These are phyloP conservation scores for Synanthedon andrenaeformis DNA, from an alignment of 2,888 invertebrate species.

Conservation along the genomic window DNA sequence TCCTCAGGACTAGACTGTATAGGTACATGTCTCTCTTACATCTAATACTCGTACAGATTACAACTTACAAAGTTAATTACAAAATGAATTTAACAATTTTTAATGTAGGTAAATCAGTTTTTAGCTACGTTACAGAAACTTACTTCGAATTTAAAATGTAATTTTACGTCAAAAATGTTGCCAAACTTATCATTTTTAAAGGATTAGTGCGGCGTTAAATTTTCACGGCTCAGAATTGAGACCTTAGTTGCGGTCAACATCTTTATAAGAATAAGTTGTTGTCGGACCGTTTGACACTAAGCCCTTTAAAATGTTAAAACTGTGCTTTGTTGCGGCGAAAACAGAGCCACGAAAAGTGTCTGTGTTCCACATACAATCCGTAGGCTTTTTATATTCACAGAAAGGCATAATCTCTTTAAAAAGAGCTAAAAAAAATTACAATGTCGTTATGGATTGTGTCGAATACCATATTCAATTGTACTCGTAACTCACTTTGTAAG, in stretches of 20 bases:
- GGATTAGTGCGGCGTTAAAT: constrained; percentile 10
- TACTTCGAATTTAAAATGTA: too few relatives aligned
- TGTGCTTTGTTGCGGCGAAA: constrained; percentile 25
- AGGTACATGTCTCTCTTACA: too few relatives aligned
- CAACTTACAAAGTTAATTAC: too few relatives aligned
- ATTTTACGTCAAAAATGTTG: constrained; percentile 2
- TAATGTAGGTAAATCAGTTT: too few relatives aligned
- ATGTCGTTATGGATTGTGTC: neutral
- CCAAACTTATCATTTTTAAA: constrained; percentile 10
- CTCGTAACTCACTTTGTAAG: too few relatives aligned
- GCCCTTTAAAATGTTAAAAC: constrained; percentile 36
- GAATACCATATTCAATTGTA: too few relatives aligned
- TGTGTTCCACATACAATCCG: constrained; percentile 4
- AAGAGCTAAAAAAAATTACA: neutral
- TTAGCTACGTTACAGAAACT: too few relatives aligned
- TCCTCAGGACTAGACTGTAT: too few relatives aligned
- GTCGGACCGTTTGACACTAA: constrained; percentile 25
- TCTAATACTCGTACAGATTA: too few relatives aligned
- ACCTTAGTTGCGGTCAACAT: constrained; percentile 20
- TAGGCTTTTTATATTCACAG: neutral
- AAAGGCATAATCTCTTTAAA: neutral
- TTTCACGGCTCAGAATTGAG: constrained; percentile 10
- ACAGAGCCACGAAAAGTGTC: constrained; percentile 16
- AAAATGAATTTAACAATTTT: too few relatives aligned
- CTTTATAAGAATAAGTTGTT: constrained; percentile 21